phyloP scores from a whole-genome alignment of 2,113 vertebrate species.

The Ailuropoda melanoleuca region DNA sequence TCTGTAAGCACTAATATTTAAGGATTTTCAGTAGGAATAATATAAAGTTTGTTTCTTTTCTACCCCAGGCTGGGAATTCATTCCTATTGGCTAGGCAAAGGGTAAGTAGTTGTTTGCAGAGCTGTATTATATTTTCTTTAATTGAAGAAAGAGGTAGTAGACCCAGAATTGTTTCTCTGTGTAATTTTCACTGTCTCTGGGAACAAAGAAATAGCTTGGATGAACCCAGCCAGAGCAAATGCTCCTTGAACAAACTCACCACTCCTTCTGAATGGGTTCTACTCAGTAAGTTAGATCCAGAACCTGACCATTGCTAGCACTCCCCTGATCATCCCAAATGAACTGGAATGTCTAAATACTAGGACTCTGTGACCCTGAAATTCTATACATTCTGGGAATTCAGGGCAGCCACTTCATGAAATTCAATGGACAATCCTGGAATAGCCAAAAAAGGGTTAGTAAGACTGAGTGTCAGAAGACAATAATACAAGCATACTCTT shows the following conservation, averaged over 20 bases:
- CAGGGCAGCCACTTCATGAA: background rate
- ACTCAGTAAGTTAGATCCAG: background rate
- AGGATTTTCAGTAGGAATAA: background rate
- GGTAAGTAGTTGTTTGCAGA: background rate
- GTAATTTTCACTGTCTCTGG: background rate
- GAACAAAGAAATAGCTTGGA: background rate
- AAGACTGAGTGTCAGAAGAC: background rate
- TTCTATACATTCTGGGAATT: background rate
- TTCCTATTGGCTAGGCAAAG: background rate
- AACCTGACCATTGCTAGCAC: background rate
- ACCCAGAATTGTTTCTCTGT: background rate
- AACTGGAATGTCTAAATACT: background rate
- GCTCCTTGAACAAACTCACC: background rate
- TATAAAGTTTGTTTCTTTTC: background rate
- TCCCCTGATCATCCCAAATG: background rate
- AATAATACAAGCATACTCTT: background rate
- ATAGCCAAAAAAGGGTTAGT: background rate
- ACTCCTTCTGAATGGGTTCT: background rate
- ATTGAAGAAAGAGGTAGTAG: background rate
- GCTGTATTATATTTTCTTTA: background rate
- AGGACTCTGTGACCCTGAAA: background rate
- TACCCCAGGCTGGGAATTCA: background rate
- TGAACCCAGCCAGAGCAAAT: background rate
- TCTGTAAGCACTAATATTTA: background rate
- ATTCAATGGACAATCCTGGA: background rate